phyloP scores from a whole-genome alignment of 2,797 vertebrate species.

The Oryzias dopingdopingensis region DNA sequence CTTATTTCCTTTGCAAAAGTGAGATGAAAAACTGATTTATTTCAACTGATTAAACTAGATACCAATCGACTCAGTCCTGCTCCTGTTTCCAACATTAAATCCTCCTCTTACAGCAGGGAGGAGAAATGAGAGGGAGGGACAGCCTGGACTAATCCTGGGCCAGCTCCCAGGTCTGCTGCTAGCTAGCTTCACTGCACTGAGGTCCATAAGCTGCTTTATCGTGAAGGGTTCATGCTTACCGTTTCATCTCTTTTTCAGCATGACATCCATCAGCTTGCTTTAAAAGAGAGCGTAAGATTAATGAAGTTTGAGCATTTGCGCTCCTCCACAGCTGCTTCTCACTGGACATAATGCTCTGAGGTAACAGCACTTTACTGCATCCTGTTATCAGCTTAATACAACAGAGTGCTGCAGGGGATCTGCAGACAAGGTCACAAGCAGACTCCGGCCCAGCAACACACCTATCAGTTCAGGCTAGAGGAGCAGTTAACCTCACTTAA shows the following conservation, averaged over 20 bases:
- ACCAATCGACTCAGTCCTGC: slow-evolving; percentile 11
- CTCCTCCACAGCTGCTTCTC: slow-evolving; percentile 28
- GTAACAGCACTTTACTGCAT: slow-evolving; percentile 41
- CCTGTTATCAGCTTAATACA: slow-evolving; percentile 77
- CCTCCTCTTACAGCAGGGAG: slow-evolving; percentile 35
- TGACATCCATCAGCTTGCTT: slow-evolving; percentile 41
- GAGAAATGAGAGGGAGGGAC: slow-evolving; percentile 55
- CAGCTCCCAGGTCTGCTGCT: slow-evolving; percentile 45
- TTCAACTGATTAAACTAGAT: slow-evolving; percentile 9
- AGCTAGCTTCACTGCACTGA: slow-evolving; percentile 37
- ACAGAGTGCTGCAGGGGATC: slow-evolving; percentile 55
- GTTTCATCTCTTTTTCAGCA: slow-evolving; percentile 57
- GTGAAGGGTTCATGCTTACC: slow-evolving; percentile 35
- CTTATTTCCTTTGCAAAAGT: slow-evolving; percentile 8
- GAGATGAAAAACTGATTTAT: slow-evolving; percentile 22
- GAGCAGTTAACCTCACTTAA: not conserved
- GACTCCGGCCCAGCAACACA: slow-evolving; percentile 21
- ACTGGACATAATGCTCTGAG: slow-evolving; percentile 26
- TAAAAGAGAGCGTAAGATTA: not conserved
- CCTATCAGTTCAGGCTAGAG: slow-evolving; percentile 21
- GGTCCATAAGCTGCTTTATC: slow-evolving; percentile 2
- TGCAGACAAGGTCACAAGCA: slow-evolving; percentile 63
- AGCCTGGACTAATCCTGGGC: slow-evolving; percentile 54
- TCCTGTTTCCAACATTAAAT: slow-evolving; percentile 42
- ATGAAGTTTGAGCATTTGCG: slow-evolving; percentile 22